phyloP scores from a whole-genome alignment of 1,140 invertebrate species.

The Saxidomus purpurata region DNA sequence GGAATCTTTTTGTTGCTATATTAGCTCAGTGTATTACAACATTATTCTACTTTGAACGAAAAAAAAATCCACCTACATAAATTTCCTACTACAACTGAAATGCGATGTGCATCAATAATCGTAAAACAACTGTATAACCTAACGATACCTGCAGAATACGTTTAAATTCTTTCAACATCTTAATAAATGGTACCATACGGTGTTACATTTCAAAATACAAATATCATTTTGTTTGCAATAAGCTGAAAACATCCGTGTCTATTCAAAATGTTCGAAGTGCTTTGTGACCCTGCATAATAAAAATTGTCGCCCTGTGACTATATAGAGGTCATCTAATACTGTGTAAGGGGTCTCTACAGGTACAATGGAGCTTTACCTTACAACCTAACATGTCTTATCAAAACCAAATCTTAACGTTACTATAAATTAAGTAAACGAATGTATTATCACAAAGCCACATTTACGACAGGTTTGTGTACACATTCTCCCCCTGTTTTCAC shows the following conservation, averaged over 20 bases:
- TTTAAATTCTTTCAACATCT: no score
- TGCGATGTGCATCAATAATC: no score
- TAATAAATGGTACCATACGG: no score
- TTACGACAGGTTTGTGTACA: not conserved
- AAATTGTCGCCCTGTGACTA: not conserved
- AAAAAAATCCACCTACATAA: no score
- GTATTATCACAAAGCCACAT: not conserved
- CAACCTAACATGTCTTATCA: not conserved
- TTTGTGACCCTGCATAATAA: not conserved
- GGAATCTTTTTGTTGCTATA: no score
- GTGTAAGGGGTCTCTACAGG: not conserved
- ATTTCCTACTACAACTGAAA: no score
- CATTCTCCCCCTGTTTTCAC: no score
- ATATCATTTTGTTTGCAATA: not conserved
- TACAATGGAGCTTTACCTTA: not conserved
- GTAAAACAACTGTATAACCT: no score
- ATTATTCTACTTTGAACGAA: no score
- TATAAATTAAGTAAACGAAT: not conserved
- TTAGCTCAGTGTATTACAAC: no score
- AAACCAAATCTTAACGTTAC: not conserved
- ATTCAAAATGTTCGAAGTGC: not conserved
- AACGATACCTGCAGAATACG: no score
- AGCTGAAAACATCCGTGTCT: conserved; percentile 10
- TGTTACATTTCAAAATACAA: not conserved
- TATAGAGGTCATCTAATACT: not conserved